phyloP scores from a whole-genome alignment of 2,888 invertebrate species.

The Clistopyga incitator region DNA sequence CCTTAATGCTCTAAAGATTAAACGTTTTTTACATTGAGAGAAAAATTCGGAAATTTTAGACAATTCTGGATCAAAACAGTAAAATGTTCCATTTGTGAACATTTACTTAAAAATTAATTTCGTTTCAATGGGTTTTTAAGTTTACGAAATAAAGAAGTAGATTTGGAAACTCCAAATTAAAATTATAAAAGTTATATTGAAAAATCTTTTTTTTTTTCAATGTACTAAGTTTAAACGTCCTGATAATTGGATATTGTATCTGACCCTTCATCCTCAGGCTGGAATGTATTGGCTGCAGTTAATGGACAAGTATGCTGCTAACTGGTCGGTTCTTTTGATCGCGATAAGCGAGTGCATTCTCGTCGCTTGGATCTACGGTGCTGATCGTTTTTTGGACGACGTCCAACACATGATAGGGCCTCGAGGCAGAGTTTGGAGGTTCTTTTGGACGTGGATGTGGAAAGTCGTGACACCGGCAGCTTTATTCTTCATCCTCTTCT shows the following conservation, averaged over 20 bases:
- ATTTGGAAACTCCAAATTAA: too few species aligned
- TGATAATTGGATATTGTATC: not conserved
- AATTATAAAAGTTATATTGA: not conserved
- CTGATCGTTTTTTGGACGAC: constrained; percentile 91
- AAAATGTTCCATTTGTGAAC: too few species aligned
- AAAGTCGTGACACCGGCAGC: constrained; percentile 90
- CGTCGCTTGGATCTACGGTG: constrained; percentile 93
- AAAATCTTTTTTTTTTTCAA: not conserved
- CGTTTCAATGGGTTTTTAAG: too few species aligned
- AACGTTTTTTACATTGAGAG: too few species aligned
- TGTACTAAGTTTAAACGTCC: not conserved
- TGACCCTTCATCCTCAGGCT: constrained; percentile 84
- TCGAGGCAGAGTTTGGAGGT: constrained; percentile 87
- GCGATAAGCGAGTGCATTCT: constrained; percentile 92
- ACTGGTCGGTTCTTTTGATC: constrained; percentile 91
- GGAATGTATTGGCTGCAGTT: constrained; percentile 93
- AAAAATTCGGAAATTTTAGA: too few species aligned
- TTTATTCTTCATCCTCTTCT: constrained; percentile 90
- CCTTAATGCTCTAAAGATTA: too few species aligned
- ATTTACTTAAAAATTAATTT: too few species aligned
- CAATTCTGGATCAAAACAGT: too few species aligned
- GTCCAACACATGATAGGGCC: constrained; percentile 92
- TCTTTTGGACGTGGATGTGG: constrained; percentile 92
- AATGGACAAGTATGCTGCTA: constrained; percentile 92
- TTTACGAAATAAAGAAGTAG: too few species aligned